Percentiles rank a stretch among this genome's conserved stretches.
These are phyloP conservation scores for Eilema griseolum DNA, from an alignment of 2,888 invertebrate genomes.

Conservation along the genomic window DNA sequence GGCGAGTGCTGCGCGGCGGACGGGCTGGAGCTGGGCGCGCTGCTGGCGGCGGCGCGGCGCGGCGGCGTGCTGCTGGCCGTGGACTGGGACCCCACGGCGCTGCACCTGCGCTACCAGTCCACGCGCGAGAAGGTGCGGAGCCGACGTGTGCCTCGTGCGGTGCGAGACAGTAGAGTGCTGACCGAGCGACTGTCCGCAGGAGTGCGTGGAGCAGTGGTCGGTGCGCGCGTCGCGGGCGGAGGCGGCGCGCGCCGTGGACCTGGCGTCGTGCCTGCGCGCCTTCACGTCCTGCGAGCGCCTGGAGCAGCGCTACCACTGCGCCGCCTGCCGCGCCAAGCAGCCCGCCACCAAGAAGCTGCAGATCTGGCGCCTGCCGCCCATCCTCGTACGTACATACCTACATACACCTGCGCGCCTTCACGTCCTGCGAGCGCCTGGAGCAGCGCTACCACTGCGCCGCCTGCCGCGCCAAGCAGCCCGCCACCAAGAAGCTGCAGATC, in stretches of 20 bases:
- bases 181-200: slow-evolving; percentile 71
- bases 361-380: slow-evolving; percentile 96
- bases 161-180: too few relatives aligned
- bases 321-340: slow-evolving; percentile 93
- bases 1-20: slow-evolving; percentile 27
- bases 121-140: too few relatives aligned
- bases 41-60: slow-evolving; percentile 51
- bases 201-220: slow-evolving; percentile 92
- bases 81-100: slow-evolving; percentile 98
- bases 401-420: neutral
- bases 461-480: neutral
- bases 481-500: too few relatives aligned
- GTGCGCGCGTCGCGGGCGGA: slow-evolving; percentile 90
- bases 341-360: slow-evolving; percentile 96
- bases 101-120: slow-evolving; percentile 95
- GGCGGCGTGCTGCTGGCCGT: slow-evolving; percentile 88
- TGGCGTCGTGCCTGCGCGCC: slow-evolving; percentile 94
- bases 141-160: too few relatives aligned
- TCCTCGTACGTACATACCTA: slow-evolving; percentile 87
- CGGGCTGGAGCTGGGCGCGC: slow-evolving; percentile 47
- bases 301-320: slow-evolving; percentile 95
- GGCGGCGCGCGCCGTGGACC: slow-evolving; percentile 93
- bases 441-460: slow-evolving; percentile 3
- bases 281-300: slow-evolving; percentile 96
- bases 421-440: slow-evolving; percentile 4